These are phyloP conservation scores for Drosophila sulfurigaster DNA, from an alignment of 1,140 invertebrate genomes.

Conservation along the genomic window DNA sequence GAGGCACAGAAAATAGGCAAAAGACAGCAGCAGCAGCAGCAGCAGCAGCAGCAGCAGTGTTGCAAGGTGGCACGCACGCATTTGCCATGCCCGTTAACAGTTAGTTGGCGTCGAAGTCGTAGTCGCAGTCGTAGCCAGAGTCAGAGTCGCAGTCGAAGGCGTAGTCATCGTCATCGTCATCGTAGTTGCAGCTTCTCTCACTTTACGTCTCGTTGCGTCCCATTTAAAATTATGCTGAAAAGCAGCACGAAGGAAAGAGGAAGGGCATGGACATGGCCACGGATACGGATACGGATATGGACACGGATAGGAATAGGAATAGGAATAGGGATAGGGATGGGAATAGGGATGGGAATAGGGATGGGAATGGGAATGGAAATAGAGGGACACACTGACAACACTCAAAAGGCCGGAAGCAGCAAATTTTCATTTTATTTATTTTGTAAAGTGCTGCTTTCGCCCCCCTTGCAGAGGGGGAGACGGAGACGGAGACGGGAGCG, in stretches of 20 bases:
- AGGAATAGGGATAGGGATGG: constrained; percentile 42
- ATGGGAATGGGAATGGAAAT: not conserved
- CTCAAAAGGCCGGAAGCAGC: constrained; percentile 69
- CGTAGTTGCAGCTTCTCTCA: constrained; percentile 68
- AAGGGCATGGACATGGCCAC: constrained; percentile 63
- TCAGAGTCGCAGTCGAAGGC: constrained; percentile 10
- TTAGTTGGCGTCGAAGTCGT: constrained; percentile 54
- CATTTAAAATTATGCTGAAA: constrained; percentile 80
- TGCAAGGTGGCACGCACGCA: constrained; percentile 37
- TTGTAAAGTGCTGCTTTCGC: constrained; percentile 69
- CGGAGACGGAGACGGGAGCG: not conserved
- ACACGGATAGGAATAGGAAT: constrained; percentile 48
- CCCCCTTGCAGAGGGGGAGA: not conserved
- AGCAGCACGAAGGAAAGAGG: not conserved
- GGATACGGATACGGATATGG: constrained; percentile 63
- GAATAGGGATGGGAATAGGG: constrained; percentile 9
- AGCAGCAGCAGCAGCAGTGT: not conserved
- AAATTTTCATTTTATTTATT: constrained; percentile 83
- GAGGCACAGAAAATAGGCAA: not conserved
- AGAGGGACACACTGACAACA: constrained; percentile 26
- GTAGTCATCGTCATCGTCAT: not conserved
- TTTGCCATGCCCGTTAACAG: constrained; percentile 64
- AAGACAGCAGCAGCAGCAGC: no score
- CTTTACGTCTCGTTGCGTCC: constrained; percentile 81
- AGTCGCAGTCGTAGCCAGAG: constrained; percentile 17